Base-by-base conservation (phyloP, 2,888 invertebrate species). In the Fragum fragum region DNA sequence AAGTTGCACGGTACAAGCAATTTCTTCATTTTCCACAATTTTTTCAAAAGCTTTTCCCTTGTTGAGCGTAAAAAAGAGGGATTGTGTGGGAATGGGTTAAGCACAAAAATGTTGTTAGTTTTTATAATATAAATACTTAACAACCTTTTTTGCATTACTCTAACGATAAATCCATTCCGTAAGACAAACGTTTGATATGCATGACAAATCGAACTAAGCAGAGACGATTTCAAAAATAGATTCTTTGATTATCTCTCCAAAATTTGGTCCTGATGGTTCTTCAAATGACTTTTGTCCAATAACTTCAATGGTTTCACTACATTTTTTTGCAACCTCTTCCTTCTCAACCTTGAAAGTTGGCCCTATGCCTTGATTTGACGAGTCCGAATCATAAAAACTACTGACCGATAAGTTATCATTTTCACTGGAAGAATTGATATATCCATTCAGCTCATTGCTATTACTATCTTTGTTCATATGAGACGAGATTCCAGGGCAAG, bases 241-340 rank as follows among this genome's bases (percentile, higher is more conserved):
- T 95, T 98, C 97, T 95, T 98, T 98, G 90, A 98, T 98, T 91
- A 98, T 97, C 95, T 98, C 98, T 73, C 98, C 98, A 93, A 98
- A 97, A 94, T 98, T 98, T 74, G 87, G 87, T 42, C 87, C 86
- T 6, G 76, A 66, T 16, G 79, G 69, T 9, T 81, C 82, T 9
- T 88, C 86, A 26, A 73, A 75, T 1, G 74, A 18, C 47, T 83
- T 83, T 32, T 76, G 74, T 21, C 72, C 85, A 21, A 72, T 69
- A 18, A 82, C 78, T 66, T 85, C 82, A 26, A 81, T 79, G 1
- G 76, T 70, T 53, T 73, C 78, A n/a, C 76, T 47, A 16, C 74
- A 57, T n/a, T 74, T 80, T 63, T 84, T 78, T 26, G 61, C 72
- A 47, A 42, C 70, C n/a, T 73, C 73, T n/a, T 76, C 53, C 23